Percentiles rank a stretch among this genome's conserved stretches.
phyloP scores from a whole-genome alignment of 2,888 invertebrate genomes.

The Pammene aurita region DNA sequence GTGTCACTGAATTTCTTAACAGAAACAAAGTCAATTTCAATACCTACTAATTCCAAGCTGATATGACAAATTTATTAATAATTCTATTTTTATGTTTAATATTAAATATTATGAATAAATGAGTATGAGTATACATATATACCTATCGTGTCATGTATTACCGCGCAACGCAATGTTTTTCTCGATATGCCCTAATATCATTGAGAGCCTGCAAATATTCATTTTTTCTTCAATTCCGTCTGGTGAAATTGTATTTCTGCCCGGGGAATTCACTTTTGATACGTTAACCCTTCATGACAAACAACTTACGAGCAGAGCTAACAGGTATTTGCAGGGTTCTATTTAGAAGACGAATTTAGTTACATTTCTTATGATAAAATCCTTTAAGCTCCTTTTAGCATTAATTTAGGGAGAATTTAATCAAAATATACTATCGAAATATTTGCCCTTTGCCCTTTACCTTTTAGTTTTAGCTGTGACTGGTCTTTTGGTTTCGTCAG shows the following conservation, averaged over 20 bases:
- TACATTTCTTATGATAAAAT: constrained; percentile 3
- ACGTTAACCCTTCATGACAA: constrained; percentile 34
- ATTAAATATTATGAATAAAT: too few relatives aligned
- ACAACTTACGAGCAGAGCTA: constrained; percentile 34
- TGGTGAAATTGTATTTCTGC: constrained; percentile 37
- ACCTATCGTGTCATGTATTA: too few relatives aligned
- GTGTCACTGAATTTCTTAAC: too few relatives aligned
- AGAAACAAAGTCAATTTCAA: too few relatives aligned
- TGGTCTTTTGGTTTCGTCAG: not conserved
- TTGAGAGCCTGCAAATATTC: constrained; percentile 36
- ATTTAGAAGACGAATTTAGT: constrained; percentile 15
- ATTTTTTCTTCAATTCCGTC: constrained; percentile 27
- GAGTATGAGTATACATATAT: too few relatives aligned
- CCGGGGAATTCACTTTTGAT: constrained; percentile 29
- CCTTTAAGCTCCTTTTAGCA: not conserved
- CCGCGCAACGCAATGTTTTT: not conserved
- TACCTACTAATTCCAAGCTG: too few relatives aligned
- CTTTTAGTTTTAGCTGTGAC: not conserved
- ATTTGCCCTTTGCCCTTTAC: not conserved
- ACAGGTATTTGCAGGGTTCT: constrained; percentile 34
- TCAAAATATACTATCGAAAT: not conserved
- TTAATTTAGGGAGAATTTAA: not conserved
- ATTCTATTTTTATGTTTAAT: too few relatives aligned
- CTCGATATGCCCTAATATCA: constrained; percentile 28
- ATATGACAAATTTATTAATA: too few relatives aligned